These are phyloP conservation scores for Dynastes tityus DNA, from an alignment of 2,888 invertebrate species.

Conservation along the genomic window DNA sequence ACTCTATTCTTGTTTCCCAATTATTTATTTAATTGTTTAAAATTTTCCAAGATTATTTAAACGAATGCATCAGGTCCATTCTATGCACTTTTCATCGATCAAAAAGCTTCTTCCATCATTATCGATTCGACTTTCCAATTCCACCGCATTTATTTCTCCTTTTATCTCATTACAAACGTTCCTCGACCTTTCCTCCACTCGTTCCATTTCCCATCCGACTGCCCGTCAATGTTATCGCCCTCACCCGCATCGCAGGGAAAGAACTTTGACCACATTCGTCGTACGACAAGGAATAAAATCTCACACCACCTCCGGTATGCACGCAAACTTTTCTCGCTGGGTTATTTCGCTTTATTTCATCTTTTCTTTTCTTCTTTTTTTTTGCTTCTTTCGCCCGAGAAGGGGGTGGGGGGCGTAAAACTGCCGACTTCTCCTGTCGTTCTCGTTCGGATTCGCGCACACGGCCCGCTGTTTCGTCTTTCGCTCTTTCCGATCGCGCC, in stretches of 20 bases:
- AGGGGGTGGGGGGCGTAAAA: slow-evolving; percentile 12
- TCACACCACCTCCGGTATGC: background rate
- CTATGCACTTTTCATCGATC: too few species aligned
- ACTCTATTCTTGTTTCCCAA: too few species aligned
- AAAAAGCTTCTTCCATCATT: background rate
- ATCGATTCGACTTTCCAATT: background rate
- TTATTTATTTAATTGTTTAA: too few species aligned
- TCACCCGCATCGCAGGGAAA: slow-evolving; percentile 26
- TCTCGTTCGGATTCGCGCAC: background rate
- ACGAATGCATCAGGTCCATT: too few species aligned
- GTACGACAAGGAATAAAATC: slow-evolving; percentile 3
- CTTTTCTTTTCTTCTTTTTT: too few species aligned
- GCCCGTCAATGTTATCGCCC: slow-evolving; percentile 5
- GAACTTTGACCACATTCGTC: slow-evolving; percentile 31
- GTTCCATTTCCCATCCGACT: background rate
- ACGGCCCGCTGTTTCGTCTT: background rate
- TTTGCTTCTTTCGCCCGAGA: too few species aligned
- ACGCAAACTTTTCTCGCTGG: slow-evolving; percentile 12
- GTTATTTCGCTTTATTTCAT: background rate
- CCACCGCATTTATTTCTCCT: background rate
- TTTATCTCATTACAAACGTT: slow-evolving; percentile 11
- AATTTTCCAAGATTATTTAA: too few species aligned
- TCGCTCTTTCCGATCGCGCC: slow-evolving; percentile 27
- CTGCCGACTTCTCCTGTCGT: slow-evolving; percentile 4
- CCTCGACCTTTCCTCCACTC: background rate